phyloP scores from a whole-genome alignment of 64 coral and sea anemone genomes.

The Montipora foliosa region DNA sequence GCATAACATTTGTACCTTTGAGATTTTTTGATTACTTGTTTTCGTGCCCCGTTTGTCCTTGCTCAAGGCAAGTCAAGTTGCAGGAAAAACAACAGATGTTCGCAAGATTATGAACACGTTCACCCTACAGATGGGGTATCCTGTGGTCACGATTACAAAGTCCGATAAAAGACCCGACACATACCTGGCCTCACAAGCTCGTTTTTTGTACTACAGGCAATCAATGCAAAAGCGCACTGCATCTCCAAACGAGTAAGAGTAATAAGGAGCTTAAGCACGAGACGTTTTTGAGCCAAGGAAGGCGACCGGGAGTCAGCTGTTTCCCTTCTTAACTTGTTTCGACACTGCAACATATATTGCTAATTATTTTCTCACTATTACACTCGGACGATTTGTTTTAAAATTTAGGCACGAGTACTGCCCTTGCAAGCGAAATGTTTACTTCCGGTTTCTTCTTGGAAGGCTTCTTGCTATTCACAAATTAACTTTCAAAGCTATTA shows the following conservation, averaged over 20 bases:
- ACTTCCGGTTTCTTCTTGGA: too few relatives aligned
- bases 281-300: neutral
- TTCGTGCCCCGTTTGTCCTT: neutral
- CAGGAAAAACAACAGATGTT: conserved; percentile 3
- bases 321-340: too few relatives aligned
- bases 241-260: conserved; percentile 37
- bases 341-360: too few relatives aligned
- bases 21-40: neutral
- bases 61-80: neutral
- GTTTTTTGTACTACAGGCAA: conserved; percentile 58
- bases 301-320: too few relatives aligned
- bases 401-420: too few relatives aligned
- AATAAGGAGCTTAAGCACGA: too few relatives aligned
- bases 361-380: too few relatives aligned
- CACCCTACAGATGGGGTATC: conserved; percentile 41
- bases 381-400: too few relatives aligned
- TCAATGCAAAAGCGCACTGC: neutral
- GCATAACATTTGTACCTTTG: too few relatives aligned
- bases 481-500: too few relatives aligned
- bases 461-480: too few relatives aligned
- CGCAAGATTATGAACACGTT: conserved; percentile 38
- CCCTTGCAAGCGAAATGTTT: too few relatives aligned
- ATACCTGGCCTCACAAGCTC: conserved; percentile 34
- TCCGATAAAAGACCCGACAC: neutral
- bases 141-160: conserved; percentile 60